Conservation (phyloP, 2,113 vertebrate species). For the Pteropus alecto region DNA sequence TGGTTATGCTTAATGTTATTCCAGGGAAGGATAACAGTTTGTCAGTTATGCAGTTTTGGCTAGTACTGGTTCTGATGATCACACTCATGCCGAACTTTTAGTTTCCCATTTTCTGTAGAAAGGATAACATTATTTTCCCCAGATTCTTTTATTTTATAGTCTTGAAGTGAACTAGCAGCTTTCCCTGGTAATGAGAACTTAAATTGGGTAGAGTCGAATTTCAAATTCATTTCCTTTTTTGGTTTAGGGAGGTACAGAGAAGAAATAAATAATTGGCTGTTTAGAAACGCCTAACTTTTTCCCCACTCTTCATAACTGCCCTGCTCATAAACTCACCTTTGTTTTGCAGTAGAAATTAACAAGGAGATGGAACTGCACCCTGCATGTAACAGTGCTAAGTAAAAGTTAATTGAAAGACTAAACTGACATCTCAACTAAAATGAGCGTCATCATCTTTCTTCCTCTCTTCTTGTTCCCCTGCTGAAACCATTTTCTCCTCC, state of each 20-base stretch:
- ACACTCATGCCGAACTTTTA: background rate
- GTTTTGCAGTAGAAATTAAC: background rate
- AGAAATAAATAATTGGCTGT: constrained; percentile 47
- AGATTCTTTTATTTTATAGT: background rate
- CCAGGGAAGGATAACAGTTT: background rate
- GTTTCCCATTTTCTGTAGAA: background rate
- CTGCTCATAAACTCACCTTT: background rate
- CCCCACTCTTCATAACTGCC: background rate
- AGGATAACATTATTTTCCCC: background rate
- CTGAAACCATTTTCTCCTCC: background rate
- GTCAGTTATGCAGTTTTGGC: background rate
- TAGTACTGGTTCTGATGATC: background rate
- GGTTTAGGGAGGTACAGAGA: background rate
- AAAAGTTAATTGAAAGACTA: constrained; percentile 12
- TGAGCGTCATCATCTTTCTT: background rate
- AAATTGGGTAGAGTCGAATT: constrained; percentile 19
- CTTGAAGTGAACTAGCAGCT: background rate
- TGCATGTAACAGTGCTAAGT: background rate
- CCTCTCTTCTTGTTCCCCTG: background rate
- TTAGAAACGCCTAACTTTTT: background rate
- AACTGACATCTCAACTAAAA: background rate
- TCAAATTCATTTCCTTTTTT: constrained; percentile 55
- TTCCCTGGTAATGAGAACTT: background rate
- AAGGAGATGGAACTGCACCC: background rate
- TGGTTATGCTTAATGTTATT: too few relatives aligned